Conservation (phyloP, 2,888 invertebrate species). For the Parelbella ahira region DNA sequence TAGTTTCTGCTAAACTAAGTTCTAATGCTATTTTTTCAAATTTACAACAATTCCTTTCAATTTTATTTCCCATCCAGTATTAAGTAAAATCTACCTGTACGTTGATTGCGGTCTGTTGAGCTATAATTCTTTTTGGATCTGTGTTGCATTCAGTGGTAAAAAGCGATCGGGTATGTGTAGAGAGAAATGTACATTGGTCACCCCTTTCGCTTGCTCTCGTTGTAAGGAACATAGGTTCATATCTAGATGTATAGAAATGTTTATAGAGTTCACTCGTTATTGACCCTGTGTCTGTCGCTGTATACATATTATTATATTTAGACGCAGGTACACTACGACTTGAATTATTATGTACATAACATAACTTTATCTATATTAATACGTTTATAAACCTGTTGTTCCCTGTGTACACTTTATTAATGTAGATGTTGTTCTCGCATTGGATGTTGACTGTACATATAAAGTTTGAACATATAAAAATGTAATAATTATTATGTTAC, state of each 20-base stretch:
- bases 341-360: slow-evolving; percentile 33
- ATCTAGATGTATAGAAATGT: slow-evolving; percentile 17
- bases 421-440: slow-evolving; percentile 64
- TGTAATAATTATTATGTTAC: slow-evolving; percentile 69
- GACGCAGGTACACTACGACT: slow-evolving; percentile 22
- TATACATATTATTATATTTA: slow-evolving; percentile 21
- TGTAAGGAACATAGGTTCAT: not conserved
- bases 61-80: too few species aligned
- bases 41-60: too few species aligned
- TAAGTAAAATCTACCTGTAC: too few species aligned
- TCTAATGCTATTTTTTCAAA: too few species aligned
- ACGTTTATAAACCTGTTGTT: slow-evolving; percentile 58
- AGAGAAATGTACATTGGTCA: too few species aligned
- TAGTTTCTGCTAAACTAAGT: too few species aligned
- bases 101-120: too few species aligned
- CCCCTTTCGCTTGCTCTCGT: too few species aligned
- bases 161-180: too few species aligned
- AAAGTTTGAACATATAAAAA: slow-evolving; percentile 66
- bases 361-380: slow-evolving; percentile 42
- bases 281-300: slow-evolving; percentile 16
- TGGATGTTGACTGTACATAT: slow-evolving; percentile 72
- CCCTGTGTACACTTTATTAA: slow-evolving; percentile 51
- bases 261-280: slow-evolving; percentile 16
- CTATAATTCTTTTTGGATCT: too few species aligned
- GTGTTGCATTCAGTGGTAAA: too few species aligned